These are phyloP conservation scores for Paguma larvata DNA, from an alignment of 2,797 vertebrate species.

Conservation along the genomic window DNA sequence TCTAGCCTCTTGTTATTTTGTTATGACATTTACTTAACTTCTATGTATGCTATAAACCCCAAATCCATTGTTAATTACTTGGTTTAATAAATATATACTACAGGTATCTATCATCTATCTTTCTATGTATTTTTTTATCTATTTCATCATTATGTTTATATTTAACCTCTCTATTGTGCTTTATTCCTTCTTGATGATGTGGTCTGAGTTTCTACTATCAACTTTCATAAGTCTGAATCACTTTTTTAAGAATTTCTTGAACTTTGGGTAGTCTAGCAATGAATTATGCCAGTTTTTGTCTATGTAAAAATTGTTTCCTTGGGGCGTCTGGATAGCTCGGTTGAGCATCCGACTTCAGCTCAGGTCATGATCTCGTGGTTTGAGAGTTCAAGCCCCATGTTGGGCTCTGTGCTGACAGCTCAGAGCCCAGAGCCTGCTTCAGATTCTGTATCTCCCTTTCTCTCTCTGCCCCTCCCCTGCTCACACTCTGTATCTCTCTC, in stretches of 20 bases:
- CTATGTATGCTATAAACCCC: background rate
- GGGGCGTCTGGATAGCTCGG: no score
- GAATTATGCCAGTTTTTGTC: background rate
- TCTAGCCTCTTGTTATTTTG: background rate
- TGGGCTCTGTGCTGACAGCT: no score
- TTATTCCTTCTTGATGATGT: background rate
- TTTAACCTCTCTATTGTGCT: background rate
- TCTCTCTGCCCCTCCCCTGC: no score
- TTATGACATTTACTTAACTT: background rate
- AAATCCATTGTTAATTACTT: background rate
- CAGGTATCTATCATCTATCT: background rate
- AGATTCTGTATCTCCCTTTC: no score
- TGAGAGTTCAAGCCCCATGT: no score
- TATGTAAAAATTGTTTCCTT: background rate
- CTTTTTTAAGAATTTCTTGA: background rate
- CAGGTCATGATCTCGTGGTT: no score
- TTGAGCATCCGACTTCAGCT: no score
- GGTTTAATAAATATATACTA: background rate
- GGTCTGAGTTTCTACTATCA: background rate
- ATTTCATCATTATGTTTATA: background rate
- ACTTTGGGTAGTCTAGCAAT: background rate
- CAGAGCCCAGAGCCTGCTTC: no score
- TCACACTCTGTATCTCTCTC: no score
- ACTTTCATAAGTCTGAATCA: background rate
- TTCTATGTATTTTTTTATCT: background rate